Conservation (phyloP, 2,113 vertebrate species). For the Cardinalis cardinalis region DNA sequence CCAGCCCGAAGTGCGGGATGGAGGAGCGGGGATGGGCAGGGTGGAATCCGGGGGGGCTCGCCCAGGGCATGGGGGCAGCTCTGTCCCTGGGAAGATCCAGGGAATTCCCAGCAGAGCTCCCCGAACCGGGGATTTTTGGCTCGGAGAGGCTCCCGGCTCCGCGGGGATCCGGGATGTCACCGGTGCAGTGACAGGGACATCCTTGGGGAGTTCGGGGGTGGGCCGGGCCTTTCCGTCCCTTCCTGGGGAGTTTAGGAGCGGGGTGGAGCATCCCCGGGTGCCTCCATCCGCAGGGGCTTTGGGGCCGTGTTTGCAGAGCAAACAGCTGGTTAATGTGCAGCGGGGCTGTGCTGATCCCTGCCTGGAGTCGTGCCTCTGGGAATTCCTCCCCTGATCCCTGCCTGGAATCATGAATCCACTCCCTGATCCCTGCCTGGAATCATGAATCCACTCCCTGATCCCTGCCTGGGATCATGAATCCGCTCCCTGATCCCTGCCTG, state of each 20-base stretch:
- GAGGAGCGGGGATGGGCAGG: rapidly evolving
- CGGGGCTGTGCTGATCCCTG: not conserved
- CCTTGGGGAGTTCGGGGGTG: not conserved
- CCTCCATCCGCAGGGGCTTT: not conserved
- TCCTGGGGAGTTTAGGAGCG: not conserved
- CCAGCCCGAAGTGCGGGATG: rapidly evolving
- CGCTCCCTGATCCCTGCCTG: no score
- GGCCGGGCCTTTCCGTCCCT: not conserved
- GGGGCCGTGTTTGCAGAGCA: not conserved
- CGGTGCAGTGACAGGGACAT: rapidly evolving
- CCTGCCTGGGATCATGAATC: no score
- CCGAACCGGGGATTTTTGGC: rapidly evolving
- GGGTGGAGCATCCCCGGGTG: not conserved
- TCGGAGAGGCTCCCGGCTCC: rapidly evolving
- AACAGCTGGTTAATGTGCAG: constrained; percentile 56
- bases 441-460: not conserved
- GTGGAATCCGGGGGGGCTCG: rapidly evolving
- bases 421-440: no score
- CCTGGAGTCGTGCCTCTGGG: not conserved
- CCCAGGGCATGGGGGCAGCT: not conserved
- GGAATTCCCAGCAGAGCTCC: not conserved
- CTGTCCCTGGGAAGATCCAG: not conserved
- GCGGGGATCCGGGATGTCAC: not conserved
- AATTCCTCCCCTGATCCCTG: not conserved
- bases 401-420: no score